These are phyloP conservation scores for Sericinus montela DNA, from an alignment of 2,888 invertebrate genomes.

Conservation along the genomic window DNA sequence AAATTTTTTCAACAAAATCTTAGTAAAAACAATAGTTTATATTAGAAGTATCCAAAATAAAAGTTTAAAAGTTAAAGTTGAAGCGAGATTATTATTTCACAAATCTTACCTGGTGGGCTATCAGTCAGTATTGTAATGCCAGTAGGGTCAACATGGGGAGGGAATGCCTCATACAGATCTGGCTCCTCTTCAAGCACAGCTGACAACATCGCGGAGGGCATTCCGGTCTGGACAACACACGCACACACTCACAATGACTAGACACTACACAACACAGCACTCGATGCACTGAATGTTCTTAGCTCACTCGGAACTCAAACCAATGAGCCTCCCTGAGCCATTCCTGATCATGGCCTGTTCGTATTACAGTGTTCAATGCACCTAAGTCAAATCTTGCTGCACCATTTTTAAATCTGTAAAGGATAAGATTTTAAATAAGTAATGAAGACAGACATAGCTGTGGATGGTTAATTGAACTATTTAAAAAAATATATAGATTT, in stretches of 20 bases:
- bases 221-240: constrained; percentile 56
- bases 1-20: no score
- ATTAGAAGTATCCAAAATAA: no score
- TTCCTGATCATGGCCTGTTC: constrained; percentile 35
- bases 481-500: no score
- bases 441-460: no score
- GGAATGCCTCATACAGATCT: constrained; percentile 88
- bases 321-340: constrained; percentile 59
- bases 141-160: constrained; percentile 89
- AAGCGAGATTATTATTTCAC: no score
- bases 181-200: constrained; percentile 86
- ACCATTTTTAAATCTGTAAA: constrained; percentile 78
- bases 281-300: constrained; percentile 45
- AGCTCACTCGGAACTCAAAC: constrained; percentile 60
- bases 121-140: constrained; percentile 86
- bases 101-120: constrained; percentile 74
- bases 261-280: constrained; percentile 69
- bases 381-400: constrained; percentile 79
- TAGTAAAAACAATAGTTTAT: no score
- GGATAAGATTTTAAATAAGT: constrained; percentile 24
- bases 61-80: no score
- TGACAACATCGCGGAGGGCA: constrained; percentile 84
- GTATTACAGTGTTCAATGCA: constrained; percentile 40
- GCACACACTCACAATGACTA: constrained; percentile 58
- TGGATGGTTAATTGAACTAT: no score